Conservation (phyloP, 2,888 invertebrate genomes). For the Leptogaster cylindrica region DNA sequence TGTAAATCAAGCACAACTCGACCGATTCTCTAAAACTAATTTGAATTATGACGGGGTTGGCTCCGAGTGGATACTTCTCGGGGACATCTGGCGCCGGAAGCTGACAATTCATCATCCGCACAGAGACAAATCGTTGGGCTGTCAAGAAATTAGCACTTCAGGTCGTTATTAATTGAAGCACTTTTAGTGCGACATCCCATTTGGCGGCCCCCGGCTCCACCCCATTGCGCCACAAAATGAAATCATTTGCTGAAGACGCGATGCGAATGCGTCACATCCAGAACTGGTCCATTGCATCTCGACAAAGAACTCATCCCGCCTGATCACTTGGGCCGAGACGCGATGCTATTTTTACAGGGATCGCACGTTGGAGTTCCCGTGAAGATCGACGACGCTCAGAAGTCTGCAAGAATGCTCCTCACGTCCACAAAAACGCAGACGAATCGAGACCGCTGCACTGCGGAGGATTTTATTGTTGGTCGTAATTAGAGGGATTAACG, state of each 20-base stretch:
- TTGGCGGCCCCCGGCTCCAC: not conserved
- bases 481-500: constrained; percentile 46
- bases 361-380: not conserved
- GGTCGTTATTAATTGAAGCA: constrained; percentile 45
- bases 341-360: not conserved
- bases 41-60: no score
- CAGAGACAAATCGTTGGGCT: constrained; percentile 41
- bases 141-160: constrained; percentile 47
- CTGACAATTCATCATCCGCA: constrained; percentile 28
- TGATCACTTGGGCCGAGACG: constrained; percentile 3
- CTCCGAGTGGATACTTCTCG: constrained; percentile 20
- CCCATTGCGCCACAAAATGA: constrained; percentile 1
- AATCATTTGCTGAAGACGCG: no score
- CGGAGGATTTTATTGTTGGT: constrained; percentile 28
- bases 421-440: not conserved
- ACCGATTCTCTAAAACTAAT: no score
- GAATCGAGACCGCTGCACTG: not conserved
- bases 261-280: no score
- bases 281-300: not conserved
- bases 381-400: constrained; percentile 14
- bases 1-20: no score
- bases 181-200: constrained; percentile 35
- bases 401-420: not conserved
- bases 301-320: constrained; percentile 18
- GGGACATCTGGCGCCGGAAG: constrained; percentile 38